A percentile compares a stretch with the other conserved stretches of the same genome.
Conservation (phyloP, 2,113 vertebrate species). For the Rhadina sibilatrix region DNA sequence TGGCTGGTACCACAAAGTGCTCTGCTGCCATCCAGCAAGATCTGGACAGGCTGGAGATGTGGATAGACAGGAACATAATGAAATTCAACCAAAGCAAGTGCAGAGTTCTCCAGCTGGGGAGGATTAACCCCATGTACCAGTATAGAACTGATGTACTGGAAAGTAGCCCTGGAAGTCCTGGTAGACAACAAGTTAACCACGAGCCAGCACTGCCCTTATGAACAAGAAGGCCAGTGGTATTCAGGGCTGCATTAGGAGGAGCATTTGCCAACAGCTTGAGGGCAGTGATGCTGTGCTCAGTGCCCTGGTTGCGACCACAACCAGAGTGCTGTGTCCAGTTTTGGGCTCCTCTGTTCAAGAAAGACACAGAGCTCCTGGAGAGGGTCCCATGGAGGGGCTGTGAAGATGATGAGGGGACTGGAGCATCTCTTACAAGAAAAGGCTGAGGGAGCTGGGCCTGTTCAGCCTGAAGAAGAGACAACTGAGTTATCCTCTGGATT, state of each 20-base stretch:
- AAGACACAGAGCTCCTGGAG: background rate
- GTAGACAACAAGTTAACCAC: background rate
- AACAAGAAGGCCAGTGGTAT: background rate
- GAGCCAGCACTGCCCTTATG: background rate
- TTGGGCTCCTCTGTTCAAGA: background rate
- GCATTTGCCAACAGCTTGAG: background rate
- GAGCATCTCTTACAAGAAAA: background rate
- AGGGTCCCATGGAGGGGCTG: background rate
- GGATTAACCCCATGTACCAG: background rate
- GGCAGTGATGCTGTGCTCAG: background rate
- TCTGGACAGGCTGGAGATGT: background rate
- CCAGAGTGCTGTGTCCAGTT: background rate
- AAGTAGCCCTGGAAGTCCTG: background rate
- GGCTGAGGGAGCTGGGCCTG: background rate
- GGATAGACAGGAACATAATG: background rate
- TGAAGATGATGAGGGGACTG: background rate
- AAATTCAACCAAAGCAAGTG: background rate
- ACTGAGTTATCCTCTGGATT: background rate
- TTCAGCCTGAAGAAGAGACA: background rate
- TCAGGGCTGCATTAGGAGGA: background rate
- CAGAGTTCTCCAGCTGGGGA: background rate
- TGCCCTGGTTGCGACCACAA: background rate
- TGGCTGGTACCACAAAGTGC: background rate
- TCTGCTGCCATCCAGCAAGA: background rate
- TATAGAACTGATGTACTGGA: background rate